Evolutionary conservation across 2,113 vertebrate genomes (phyloP).

Genomic region (Elachura formosa): DNA sequence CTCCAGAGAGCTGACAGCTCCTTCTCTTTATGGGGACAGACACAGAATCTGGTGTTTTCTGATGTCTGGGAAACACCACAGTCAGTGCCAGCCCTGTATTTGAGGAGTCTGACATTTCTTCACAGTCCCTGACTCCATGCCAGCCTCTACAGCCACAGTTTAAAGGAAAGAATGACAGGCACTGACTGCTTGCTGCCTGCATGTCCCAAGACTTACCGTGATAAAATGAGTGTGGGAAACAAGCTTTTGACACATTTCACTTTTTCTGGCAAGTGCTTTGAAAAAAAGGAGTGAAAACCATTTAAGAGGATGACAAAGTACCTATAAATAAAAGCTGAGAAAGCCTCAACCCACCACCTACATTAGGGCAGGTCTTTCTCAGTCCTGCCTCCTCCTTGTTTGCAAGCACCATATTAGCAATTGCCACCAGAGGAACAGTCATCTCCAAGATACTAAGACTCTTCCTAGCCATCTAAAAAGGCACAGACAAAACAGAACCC

Average conservation of each 20-base stretch:
- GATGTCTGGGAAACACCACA: background rate
- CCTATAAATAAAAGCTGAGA: background rate
- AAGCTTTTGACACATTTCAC: background rate
- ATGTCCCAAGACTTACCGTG: background rate
- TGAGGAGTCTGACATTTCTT: background rate
- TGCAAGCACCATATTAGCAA: background rate
- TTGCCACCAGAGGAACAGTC: background rate
- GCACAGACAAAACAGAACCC: background rate
- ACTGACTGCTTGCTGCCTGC: background rate
- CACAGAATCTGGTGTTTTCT: background rate
- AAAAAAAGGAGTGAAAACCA: background rate
- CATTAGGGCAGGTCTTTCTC: background rate
- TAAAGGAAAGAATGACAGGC: background rate
- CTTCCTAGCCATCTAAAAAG: background rate
- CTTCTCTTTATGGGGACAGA: background rate
- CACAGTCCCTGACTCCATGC: background rate
- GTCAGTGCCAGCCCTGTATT: background rate
- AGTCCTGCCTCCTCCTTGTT: background rate
- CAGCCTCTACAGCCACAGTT: background rate
- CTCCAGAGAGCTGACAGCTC: background rate
- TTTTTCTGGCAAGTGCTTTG: background rate
- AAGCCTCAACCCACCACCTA: background rate
- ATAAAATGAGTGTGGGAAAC: background rate
- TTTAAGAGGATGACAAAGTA: background rate
- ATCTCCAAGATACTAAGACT: background rate